These are phyloP conservation scores for Belonocnema kinseyi DNA, from an alignment of 1,140 invertebrate genomes.

Conservation along the genomic window DNA sequence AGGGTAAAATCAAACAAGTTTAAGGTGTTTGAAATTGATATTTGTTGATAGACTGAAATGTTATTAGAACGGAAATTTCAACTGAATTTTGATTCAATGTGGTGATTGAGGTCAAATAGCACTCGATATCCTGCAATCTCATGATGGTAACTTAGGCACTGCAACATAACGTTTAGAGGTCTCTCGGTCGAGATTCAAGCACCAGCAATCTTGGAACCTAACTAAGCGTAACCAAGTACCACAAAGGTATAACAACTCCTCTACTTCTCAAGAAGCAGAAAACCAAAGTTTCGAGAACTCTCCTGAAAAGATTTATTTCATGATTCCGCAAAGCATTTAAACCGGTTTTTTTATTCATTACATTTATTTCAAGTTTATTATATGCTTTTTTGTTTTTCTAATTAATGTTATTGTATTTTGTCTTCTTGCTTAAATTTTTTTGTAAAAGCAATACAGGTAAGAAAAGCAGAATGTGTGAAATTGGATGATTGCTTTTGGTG, in stretches of 20 bases:
- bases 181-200: constrained; percentile 37
- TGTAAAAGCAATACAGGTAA: too few species aligned
- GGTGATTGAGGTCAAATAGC: too few species aligned
- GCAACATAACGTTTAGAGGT: constrained; percentile 11
- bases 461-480: background rate
- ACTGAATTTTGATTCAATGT: too few species aligned
- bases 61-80: too few species aligned
- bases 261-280: constrained; percentile 19
- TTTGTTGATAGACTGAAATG: too few species aligned
- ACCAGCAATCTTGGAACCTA: constrained; percentile 34
- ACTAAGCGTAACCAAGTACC: constrained; percentile 44
- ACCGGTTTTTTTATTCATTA: background rate
- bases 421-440: too few species aligned
- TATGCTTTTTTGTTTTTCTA: background rate
- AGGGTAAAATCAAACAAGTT: too few species aligned
- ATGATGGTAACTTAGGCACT: background rate
- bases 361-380: background rate
- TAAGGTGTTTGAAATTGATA: too few species aligned
- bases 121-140: too few species aligned
- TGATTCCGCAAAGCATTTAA: constrained; percentile 19
- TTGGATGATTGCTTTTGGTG: background rate
- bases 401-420: background rate
- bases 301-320: constrained; percentile 10
- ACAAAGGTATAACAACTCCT: constrained; percentile 26
- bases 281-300: constrained; percentile 16